Evolutionary conservation across 2,113 vertebrate genomes (phyloP), one percentile per base, ranked within the genome.

Genomic region (Megaleporinus macrocephalus): DNA sequence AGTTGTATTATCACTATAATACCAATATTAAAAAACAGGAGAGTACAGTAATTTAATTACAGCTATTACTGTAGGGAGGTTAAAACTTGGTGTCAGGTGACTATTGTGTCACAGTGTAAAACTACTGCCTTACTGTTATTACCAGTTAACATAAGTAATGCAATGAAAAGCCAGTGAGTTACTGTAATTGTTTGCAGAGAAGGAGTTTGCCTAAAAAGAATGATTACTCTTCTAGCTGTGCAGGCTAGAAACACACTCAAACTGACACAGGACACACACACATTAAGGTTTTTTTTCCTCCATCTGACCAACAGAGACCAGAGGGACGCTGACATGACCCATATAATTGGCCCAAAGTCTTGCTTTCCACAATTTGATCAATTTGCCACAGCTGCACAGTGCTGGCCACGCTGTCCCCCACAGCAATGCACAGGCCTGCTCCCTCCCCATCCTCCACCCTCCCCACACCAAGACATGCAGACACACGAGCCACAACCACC

Each of bases 341-440:
- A 93, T 89, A 94, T 94, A 93, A 93, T 92, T 86, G 92, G 90
- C 89, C 86, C 87, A 91, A 93, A 93, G 89, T 92, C 91, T 91
- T 92, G 88, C 92, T 85, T 93, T 63, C 91, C 84, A 92, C 93
- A 93, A 93, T 94, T 94, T 93, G 91, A 93, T 93, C 93, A 95
- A 94, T 94, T 92, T 94, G 90, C 91, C 82, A 91, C 92, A 91
- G 90, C 88, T 84, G 89, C 88, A 90, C 84, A 90, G 86, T 83
- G 24, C 73, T 83, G 84, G 85, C 87, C 49, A 84, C 7, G 85
- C 90, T 92, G 93, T 94, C 92, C 91, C 92, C 93, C 59, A 82
- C 89, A 93, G 92, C 92, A 89, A 77, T 75, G 27, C 47, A 29
- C 84, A 88, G 76, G 20, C 85, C 81, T 24, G 15, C 29, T 86